Evolutionary conservation across 2,888 invertebrate species (phyloP).

Genomic region (Heliconius charithonia): DNA sequence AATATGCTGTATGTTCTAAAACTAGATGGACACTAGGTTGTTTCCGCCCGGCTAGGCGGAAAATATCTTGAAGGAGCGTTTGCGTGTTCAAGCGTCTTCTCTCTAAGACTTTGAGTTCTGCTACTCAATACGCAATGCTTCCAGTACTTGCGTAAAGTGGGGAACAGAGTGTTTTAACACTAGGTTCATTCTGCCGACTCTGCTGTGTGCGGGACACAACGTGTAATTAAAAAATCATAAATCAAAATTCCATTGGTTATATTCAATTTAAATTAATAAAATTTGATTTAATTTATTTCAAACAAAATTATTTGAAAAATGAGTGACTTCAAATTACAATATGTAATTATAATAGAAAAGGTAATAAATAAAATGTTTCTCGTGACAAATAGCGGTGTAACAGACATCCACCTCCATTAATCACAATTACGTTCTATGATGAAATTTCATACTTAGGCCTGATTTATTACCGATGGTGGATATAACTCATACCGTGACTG

Average conservation of each 20-base stretch:
- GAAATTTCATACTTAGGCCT: constrained; percentile 29
- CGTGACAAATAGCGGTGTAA: constrained; percentile 22
- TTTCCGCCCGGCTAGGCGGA: too few species aligned
- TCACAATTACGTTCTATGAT: constrained; percentile 24
- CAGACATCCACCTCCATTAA: constrained; percentile 12
- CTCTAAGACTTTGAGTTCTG: too few species aligned
- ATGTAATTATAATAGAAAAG: too few species aligned
- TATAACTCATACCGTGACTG: constrained; percentile 14
- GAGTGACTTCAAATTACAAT: background rate
- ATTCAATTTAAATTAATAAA: background rate
- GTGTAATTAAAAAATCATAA: background rate
- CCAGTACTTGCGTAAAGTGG: too few species aligned
- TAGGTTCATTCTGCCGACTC: too few species aligned
- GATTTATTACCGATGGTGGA: constrained; percentile 16
- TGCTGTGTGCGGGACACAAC: too few species aligned
- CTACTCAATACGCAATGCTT: too few species aligned
- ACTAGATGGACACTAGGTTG: too few species aligned
- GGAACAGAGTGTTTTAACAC: too few species aligned
- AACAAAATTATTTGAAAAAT: background rate
- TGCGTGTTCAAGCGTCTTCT: too few species aligned
- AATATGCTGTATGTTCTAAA: too few species aligned
- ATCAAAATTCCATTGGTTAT: background rate
- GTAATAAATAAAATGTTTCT: constrained; percentile 9
- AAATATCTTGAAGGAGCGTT: too few species aligned
- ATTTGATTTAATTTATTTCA: background rate